phyloP scores from a whole-genome alignment of 2,797 vertebrate species.

The Gila robusta region DNA sequence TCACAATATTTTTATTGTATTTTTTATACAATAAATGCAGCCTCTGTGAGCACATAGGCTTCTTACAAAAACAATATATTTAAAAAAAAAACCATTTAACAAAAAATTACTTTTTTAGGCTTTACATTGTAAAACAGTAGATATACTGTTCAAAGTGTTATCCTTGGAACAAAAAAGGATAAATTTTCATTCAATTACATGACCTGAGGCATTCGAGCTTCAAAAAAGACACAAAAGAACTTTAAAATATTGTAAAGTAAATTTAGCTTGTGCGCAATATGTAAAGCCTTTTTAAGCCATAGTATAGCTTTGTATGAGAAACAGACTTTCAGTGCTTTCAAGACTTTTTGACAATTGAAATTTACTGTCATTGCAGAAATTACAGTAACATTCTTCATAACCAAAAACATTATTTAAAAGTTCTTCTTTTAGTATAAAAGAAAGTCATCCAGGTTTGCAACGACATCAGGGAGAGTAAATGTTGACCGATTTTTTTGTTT shows the following conservation, averaged over 20 bases:
- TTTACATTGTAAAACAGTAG: not conserved
- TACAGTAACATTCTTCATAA: no score
- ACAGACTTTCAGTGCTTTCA: not conserved
- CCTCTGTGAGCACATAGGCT: no score
- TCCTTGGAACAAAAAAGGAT: not conserved
- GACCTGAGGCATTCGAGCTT: not conserved
- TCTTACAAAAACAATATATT: no score
- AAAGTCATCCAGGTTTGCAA: not conserved
- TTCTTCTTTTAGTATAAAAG: not conserved
- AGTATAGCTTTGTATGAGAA: not conserved
- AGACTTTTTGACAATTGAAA: not conserved
- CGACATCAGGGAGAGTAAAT: not conserved
- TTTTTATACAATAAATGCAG: not conserved
- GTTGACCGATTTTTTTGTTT: not conserved
- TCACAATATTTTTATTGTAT: not conserved
- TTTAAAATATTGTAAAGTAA: not conserved
- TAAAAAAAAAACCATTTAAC: accelerated
- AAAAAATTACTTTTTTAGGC: not conserved
- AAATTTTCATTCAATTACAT: not conserved
- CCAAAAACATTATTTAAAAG: not conserved
- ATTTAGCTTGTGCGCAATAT: not conserved
- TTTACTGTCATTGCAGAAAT: not conserved
- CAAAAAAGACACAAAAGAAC: not conserved
- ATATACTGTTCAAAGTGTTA: not conserved
- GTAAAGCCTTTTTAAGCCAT: not conserved